Evolutionary conservation across 2,888 invertebrate genomes (phyloP), one percentile per base, ranked within the genome.

Genomic region (Lymantria monacha): DNA sequence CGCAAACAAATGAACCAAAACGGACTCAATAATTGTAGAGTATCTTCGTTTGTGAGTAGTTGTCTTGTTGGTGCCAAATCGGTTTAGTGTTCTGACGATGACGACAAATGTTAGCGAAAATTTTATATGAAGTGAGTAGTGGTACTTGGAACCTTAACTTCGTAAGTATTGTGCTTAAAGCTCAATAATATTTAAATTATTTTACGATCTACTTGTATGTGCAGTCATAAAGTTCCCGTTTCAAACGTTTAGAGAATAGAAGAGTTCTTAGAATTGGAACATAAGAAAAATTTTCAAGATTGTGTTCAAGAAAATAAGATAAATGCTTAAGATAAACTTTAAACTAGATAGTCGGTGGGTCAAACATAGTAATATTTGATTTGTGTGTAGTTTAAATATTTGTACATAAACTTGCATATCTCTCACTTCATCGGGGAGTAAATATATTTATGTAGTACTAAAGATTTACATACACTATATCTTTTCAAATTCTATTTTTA

Each of bases 291-390:
- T 69, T 53, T 68, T 76, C 78, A 78, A 81, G 75, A 33, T 73
- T 74, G 73, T 81, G 82, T 89, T 82, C 85, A 81, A 75, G 79
- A 85, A 86, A 89, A 79, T 75, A 62, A 83, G 87, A 88, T 88
- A 83, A 85, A 81, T 79, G 76, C 59, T 67, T n/a, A 60, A 76
- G 88, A 89, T 89, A 83, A 85, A 79, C 74, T 64, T 66, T 62
- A 63, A 61, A 48, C 58, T 55, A 58, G 60, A 64, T 33, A 33
- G 10, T 10, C 33, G 70, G 69, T 59, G 70, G 76, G 76, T 76
- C 76, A 76, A 63, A 70, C 68, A 73, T 73, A 74, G 76, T 80
- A 79, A 75, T 71, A 77, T 76, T 76, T 73, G 60, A 61, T 64
- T 66, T 33, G 43, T 63, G 56, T 58, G 51, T 58, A 61, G 62